Evolutionary conservation across 2,113 vertebrate species (phyloP), one percentile per base, ranked within the genome.

Genomic region (Mesocricetus auratus): DNA sequence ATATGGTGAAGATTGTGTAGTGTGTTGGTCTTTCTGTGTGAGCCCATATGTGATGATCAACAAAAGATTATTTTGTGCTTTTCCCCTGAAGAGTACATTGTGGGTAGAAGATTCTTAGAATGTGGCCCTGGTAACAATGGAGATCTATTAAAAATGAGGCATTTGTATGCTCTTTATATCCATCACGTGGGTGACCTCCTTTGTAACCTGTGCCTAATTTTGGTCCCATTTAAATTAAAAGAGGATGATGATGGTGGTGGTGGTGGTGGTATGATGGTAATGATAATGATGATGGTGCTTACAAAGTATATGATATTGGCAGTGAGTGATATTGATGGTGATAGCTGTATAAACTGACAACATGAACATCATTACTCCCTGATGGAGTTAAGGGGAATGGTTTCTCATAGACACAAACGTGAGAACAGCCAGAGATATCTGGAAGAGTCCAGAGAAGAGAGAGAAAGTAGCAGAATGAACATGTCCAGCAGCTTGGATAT

Each of bases 221-320:
- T 91, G 62, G 10, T 69, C 31, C 60, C 96, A 81, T 50, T 89
- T 1, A 89, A 82, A 94, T 90, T 96, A 82, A 96, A 89, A 45
- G 75, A 83, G 4, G 22, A 82, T 58, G 79, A 60, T 26, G 21
- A 60, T 39, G n/a, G 29, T 39, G 12, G 13, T 58, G 79, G 39
- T 26, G 21, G 39, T 39, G n/a, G 29, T 39, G 12, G 13, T 58
- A 5, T 36, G 47, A 56, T 36, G 31, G 16, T 36, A 4, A 10
- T 5, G 77, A 42, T 62, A 13, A 15, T 83, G n/a, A 71, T 71
- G 69, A 73, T 39, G 69, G 21, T 71, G 21, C 3, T 45, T 29
- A 42, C 42, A 42, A 62, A 42, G n/a, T n/a, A n/a, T 36, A 12
- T 81, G 77, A 1, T 24, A 1, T 58, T 6, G 5, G 19, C 50